Evolutionary conservation across 1,140 invertebrate genomes (phyloP).

Genomic region (Camponotus pennsylvanicus): DNA sequence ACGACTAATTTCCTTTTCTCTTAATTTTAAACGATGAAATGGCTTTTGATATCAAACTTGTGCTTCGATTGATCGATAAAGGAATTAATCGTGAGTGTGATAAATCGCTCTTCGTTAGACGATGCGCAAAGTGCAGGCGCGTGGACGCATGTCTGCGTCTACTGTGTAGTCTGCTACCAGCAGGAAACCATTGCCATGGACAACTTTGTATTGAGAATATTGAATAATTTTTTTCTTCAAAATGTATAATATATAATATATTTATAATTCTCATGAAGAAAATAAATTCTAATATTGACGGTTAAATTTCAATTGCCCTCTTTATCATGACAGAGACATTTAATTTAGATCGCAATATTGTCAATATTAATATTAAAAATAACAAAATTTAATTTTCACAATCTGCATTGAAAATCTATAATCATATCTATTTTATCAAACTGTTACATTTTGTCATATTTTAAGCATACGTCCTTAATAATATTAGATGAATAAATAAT

Average conservation of each 20-base stretch:
- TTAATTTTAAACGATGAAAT: background rate
- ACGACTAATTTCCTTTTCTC: background rate
- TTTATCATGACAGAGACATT: background rate
- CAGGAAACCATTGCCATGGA: constrained; percentile 15
- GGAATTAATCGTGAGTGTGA: constrained; percentile 22
- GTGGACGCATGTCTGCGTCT: constrained; percentile 7
- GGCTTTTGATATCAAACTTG: constrained; percentile 2
- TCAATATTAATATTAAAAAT: background rate
- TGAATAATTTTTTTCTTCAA: background rate
- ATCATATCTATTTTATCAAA: background rate
- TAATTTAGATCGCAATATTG: background rate
- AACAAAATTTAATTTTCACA: background rate
- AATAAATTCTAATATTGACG: background rate
- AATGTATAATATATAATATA: background rate
- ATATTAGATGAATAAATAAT: background rate
- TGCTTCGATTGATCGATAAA: constrained; percentile 6
- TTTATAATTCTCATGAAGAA: background rate
- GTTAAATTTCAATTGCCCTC: background rate
- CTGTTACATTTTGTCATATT: background rate
- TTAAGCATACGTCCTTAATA: background rate
- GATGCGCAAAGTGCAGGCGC: constrained; percentile 20
- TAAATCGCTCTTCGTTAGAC: constrained; percentile 39
- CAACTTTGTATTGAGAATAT: constrained; percentile 17
- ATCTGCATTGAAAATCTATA: background rate
- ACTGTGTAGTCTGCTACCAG: background rate